Percentiles rank a stretch among this genome's conserved stretches.
These are phyloP conservation scores for Austrofundulus limnaeus DNA, from an alignment of 2,113 vertebrate genomes.

Conservation along the genomic window DNA sequence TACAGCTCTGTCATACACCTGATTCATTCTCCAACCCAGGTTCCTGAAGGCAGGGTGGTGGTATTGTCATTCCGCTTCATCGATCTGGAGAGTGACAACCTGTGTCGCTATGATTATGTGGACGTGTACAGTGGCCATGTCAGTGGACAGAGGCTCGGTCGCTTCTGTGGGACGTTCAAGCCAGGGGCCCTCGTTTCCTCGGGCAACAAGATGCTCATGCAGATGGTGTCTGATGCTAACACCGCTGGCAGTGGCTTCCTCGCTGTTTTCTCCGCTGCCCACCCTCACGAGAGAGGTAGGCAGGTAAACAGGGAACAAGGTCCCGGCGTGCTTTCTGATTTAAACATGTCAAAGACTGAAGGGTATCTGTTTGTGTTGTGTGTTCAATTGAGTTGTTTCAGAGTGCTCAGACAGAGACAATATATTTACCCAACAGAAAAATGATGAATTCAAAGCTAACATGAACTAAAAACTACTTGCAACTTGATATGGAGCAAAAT, in stretches of 20 bases:
- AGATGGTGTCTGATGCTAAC: conserved; percentile 97
- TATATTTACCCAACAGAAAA: not conserved
- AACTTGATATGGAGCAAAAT: conserved; percentile 44
- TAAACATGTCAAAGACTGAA: not conserved
- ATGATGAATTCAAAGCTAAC: conserved; percentile 15
- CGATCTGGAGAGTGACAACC: conserved; percentile 92
- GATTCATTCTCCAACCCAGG: conserved; percentile 77
- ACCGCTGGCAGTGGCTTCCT: conserved; percentile 96
- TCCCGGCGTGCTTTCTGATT: not conserved
- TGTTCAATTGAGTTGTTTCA: too few relatives aligned
- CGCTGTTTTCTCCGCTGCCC: conserved; percentile 89
- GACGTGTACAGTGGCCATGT: conserved; percentile 90
- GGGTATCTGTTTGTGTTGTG: not conserved
- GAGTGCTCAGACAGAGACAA: too few relatives aligned
- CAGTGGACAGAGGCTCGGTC: conserved; percentile 88
- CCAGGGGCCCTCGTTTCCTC: conserved; percentile 92
- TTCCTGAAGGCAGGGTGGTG: conserved; percentile 93
- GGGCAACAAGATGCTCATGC: conserved; percentile 94
- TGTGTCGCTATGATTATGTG: conserved; percentile 96
- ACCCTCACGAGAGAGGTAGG: conserved; percentile 91
- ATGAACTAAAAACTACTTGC: conserved; percentile 43
- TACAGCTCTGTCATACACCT: not conserved
- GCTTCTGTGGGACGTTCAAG: conserved; percentile 93
- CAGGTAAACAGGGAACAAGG: not conserved
- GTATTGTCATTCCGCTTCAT: conserved; percentile 91